These are phyloP conservation scores for Bovichtus variegatus DNA, from an alignment of 2,797 vertebrate species.

Conservation along the genomic window DNA sequence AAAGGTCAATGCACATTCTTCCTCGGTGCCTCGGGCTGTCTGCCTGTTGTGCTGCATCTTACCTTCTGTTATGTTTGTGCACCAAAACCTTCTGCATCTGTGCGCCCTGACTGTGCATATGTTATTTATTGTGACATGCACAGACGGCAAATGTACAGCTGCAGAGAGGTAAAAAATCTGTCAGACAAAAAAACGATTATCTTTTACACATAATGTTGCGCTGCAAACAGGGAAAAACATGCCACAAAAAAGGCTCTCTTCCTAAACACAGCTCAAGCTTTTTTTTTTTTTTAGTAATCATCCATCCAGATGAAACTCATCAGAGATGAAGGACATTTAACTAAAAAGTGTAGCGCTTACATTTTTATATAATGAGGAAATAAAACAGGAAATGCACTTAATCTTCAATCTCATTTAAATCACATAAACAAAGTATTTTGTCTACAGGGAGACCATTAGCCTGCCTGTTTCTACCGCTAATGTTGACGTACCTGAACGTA, in stretches of 20 bases:
- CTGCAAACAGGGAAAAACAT: background rate
- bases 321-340: background rate
- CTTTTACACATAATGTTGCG: background rate
- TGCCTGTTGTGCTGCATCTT: conserved; percentile 17
- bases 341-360: background rate
- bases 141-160: background rate
- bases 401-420: conserved; percentile 2
- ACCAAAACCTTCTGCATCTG: conserved; percentile 15
- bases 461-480: background rate
- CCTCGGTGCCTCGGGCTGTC: conserved; percentile 34
- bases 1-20: conserved; percentile 59
- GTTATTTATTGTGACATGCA: background rate
- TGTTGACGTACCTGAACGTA: too few relatives aligned
- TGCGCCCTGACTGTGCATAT: background rate
- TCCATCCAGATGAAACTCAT: background rate
- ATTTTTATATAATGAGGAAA: background rate
- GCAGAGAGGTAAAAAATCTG: background rate
- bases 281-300: background rate
- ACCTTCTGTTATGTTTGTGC: conserved; percentile 25
- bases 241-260: background rate
- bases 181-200: background rate
- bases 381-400: background rate
- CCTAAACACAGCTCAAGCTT: background rate
- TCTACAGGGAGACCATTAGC: background rate
- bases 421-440: background rate